These are phyloP conservation scores for Melanostoma mellinum DNA, from an alignment of 2,888 invertebrate species.

Conservation along the genomic window DNA sequence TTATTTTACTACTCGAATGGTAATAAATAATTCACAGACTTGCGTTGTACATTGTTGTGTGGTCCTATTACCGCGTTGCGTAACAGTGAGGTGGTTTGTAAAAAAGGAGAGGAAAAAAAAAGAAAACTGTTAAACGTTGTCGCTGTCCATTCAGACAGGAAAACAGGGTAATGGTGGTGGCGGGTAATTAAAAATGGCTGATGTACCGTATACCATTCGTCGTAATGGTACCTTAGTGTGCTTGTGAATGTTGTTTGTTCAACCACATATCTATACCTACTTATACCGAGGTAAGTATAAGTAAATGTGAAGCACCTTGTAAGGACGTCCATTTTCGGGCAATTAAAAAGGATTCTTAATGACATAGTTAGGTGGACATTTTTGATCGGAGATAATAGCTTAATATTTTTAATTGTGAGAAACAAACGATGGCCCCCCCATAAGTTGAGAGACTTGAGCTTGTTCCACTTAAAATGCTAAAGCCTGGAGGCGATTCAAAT, in stretches of 20 bases:
- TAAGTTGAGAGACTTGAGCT: constrained; percentile 41
- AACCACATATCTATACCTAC: not conserved
- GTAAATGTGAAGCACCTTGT: constrained; percentile 35
- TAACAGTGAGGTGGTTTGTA: constrained; percentile 59
- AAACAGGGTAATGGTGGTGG: constrained; percentile 41
- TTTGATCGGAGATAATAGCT: constrained; percentile 64
- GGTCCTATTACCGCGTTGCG: constrained; percentile 60
- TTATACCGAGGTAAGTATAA: no score
- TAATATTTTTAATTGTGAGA: constrained; percentile 71
- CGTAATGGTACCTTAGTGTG: not conserved
- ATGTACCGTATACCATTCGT: constrained; percentile 5
- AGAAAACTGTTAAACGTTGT: constrained; percentile 67
- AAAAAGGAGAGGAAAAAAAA: constrained; percentile 19
- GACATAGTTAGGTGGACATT: constrained; percentile 67
- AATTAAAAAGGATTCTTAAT: constrained; percentile 71
- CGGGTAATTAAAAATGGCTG: constrained; percentile 71
- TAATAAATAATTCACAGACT: constrained; percentile 66
- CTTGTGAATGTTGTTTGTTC: not conserved
- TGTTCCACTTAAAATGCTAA: constrained; percentile 37
- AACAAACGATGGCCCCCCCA: constrained; percentile 45
- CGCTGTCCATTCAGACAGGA: constrained; percentile 52
- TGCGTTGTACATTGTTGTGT: constrained; percentile 27
- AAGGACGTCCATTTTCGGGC: constrained; percentile 58
- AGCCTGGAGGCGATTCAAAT: not conserved
- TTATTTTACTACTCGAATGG: constrained; percentile 65